Percentiles rank a stretch among this genome's conserved stretches.
Conservation (phyloP, 2,888 invertebrate genomes). For the Mythimna impura region DNA sequence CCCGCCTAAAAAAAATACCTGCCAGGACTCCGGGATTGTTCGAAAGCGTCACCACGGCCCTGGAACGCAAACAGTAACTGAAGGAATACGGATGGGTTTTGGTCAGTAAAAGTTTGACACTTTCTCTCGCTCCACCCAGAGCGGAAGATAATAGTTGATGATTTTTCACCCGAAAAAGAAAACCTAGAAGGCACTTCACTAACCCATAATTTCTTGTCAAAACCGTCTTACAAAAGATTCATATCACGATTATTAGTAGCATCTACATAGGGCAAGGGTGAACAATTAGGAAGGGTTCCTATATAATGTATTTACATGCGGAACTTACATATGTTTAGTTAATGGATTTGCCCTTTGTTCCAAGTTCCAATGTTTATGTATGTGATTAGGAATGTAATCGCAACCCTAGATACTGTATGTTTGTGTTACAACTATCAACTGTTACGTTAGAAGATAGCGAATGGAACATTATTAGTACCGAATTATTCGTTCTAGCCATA, state of each 20-base stretch:
- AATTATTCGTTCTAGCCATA: constrained; percentile 7
- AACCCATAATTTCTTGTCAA: neutral
- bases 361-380: constrained; percentile 23
- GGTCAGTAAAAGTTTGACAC: no score
- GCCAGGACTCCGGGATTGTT: no score
- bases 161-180: no score
- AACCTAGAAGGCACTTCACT: no score
- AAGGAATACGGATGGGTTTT: no score
- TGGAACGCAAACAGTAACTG: no score
- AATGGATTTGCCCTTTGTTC: constrained; percentile 11
- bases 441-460: constrained; percentile 18
- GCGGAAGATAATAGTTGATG: no score
- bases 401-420: neutral
- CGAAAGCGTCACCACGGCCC: no score
- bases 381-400: constrained; percentile 21
- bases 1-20: no score
- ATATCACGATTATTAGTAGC: neutral
- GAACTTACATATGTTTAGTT: constrained; percentile 29
- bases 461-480: neutral
- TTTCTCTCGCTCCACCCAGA: no score
- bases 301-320: neutral
- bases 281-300: neutral
- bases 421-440: constrained; percentile 3
- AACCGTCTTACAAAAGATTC: neutral
- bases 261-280: neutral